Evolutionary conservation across 2,888 invertebrate species (phyloP).

Genomic region (Lypha dubia): DNA sequence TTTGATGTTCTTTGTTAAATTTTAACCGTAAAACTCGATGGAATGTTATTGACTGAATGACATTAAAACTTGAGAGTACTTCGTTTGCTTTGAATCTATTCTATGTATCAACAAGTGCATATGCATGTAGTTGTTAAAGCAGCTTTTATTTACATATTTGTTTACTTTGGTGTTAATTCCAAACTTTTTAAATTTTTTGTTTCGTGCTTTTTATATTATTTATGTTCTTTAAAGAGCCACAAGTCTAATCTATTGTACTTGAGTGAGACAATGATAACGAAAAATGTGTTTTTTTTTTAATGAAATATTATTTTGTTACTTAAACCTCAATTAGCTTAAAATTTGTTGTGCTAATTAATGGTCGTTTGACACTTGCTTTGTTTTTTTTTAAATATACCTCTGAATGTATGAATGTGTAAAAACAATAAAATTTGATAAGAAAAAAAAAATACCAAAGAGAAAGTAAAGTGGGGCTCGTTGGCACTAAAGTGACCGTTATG

Average conservation of each 20-base stretch:
- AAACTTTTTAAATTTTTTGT: no score
- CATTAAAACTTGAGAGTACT: slow-evolving; percentile 9
- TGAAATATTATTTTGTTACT: slow-evolving; percentile 53
- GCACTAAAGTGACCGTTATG: slow-evolving; percentile 37
- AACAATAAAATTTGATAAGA: slow-evolving; percentile 39
- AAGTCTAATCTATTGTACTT: slow-evolving; percentile 33
- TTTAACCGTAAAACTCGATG: slow-evolving; percentile 47
- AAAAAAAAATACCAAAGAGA: slow-evolving; percentile 14
- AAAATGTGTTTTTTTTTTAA: slow-evolving; percentile 42
- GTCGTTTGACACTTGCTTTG: slow-evolving; percentile 42
- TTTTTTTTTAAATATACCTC: slow-evolving; percentile 13
- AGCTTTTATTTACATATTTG: slow-evolving; percentile 23
- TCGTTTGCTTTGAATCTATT: slow-evolving; percentile 21
- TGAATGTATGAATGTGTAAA: background rate
- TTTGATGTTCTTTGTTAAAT: background rate
- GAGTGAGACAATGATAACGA: slow-evolving; percentile 61
- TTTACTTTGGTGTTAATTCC: slow-evolving; percentile 10
- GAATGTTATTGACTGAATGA: slow-evolving; percentile 61
- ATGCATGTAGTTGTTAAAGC: slow-evolving; percentile 24
- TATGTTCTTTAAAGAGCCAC: slow-evolving; percentile 23
- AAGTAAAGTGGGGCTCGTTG: background rate
- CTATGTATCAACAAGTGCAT: slow-evolving; percentile 38
- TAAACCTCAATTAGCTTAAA: slow-evolving; percentile 56
- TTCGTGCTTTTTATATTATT: no score
- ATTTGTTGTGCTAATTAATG: slow-evolving; percentile 48